Evolutionary conservation across 2,888 invertebrate genomes (phyloP), one percentile per base, ranked within the genome.

Genomic region (Pelosia muscerda): DNA sequence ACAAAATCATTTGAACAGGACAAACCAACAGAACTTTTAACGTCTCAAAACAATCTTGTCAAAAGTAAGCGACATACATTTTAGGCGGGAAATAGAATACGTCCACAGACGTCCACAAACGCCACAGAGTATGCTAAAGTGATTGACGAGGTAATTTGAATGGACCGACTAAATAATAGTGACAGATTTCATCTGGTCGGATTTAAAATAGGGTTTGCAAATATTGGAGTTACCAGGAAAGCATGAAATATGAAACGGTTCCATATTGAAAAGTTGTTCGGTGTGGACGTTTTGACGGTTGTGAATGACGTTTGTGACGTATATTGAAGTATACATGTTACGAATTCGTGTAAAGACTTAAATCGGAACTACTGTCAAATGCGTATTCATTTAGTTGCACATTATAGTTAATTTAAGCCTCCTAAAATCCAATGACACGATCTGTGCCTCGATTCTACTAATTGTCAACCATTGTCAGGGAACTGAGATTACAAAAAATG

Each of bases 31-130:
- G 38, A 19, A 59, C 38, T 59, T 59, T 38, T 59, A 13, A 59
- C 23, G 19, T 38, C 22, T 34, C 59, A 49, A 38, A 38, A 61
- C 38, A 61, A 55, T 54, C 59, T 71, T 63, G 68, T 64, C 38
- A 61, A 42, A 63, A 68, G 64, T 68, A 71, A 68, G 68, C 28
- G 57, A 56, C 3, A 49, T 38, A 59, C 57, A 68, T 77, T 70
- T 71, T 63, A 65, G 42, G 49, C 31, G 58, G 67, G 74, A 74
- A 79, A 81, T 72, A 72, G 71, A 75, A 79, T 69, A 65, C 38
- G 57, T 65, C 34, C 28, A 28, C 49, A 15, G 65, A 60, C 60
- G 25, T 58, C 42, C 25, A 34, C 54, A 19, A 62, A 60, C 57
- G 34, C 59, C 13, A 53, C 13, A 55, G 25, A 31, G 15, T 26